A percentile compares a stretch with the other conserved stretches of the same genome.
These are phyloP conservation scores for Musca vetustissima DNA, from an alignment of 1,140 invertebrate genomes.

Conservation along the genomic window DNA sequence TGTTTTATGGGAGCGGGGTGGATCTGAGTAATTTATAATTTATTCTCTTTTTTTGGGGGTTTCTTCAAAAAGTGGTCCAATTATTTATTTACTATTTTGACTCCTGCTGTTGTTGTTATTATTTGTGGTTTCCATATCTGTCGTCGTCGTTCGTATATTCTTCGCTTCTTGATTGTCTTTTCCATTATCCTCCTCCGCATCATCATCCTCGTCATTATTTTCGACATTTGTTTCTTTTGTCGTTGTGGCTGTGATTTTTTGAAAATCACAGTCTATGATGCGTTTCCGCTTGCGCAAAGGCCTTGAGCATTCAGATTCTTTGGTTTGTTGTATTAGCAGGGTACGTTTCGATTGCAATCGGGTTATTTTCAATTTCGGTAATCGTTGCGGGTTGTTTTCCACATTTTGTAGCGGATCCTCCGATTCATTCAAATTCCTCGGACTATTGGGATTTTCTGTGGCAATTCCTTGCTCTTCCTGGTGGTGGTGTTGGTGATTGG, in stretches of 20 bases:
- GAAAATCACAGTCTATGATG: constrained; percentile 54
- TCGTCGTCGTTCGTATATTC: constrained; percentile 12
- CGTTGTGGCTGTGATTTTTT: constrained; percentile 35
- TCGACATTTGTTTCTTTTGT: not conserved
- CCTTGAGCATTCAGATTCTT: constrained; percentile 59
- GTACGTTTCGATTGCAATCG: constrained; percentile 61
- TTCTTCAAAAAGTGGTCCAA: too few relatives aligned
- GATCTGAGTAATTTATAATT: not conserved
- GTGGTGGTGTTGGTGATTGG: not conserved
- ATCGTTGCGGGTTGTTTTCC: constrained; percentile 57
- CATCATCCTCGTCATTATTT: too few relatives aligned
- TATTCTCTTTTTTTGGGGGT: constrained; percentile 13
- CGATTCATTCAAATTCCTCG: too few relatives aligned
- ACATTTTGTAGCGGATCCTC: not conserved
- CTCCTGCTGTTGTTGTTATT: too few relatives aligned
- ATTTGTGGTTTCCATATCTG: constrained; percentile 1
- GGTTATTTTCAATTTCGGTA: constrained; percentile 63
- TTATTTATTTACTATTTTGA: constrained; percentile 16
- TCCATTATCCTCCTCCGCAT: too few relatives aligned
- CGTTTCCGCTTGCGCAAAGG: constrained; percentile 63
- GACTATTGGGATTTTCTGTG: not conserved
- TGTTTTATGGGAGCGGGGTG: not conserved
- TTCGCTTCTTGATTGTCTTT: too few relatives aligned
- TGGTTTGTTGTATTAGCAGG: constrained; percentile 56
- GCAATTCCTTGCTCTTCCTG: not conserved